These are phyloP conservation scores for Hermaeophaga mercurialis DNA, from an alignment of 2,888 invertebrate species.

Conservation along the genomic window DNA sequence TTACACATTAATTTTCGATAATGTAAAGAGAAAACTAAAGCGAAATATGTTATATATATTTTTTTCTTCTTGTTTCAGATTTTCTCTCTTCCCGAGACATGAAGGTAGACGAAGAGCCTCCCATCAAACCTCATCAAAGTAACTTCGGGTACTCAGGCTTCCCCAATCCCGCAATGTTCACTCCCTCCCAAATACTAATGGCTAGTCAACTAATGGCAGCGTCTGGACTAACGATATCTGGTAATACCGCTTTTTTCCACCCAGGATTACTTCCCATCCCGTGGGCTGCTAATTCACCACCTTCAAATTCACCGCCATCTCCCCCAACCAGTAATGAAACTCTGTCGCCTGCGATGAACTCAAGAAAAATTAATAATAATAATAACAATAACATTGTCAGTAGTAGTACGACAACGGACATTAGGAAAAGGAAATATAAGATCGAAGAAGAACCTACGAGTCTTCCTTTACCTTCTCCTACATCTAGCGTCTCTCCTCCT, in stretches of 20 bases:
- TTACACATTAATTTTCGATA: too few relatives aligned
- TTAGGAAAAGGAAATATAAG: conserved; percentile 47
- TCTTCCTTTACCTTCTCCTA: conserved; percentile 61
- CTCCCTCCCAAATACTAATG: conserved; percentile 60
- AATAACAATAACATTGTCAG: conserved; percentile 58
- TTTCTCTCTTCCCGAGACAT: conserved; percentile 51
- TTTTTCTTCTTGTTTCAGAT: conserved; percentile 53
- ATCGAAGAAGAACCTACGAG: conserved; percentile 39
- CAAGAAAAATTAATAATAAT: conserved; percentile 54
- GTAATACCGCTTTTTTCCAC: conserved; percentile 66
- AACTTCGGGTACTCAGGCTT: conserved; percentile 59
- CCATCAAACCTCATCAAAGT: conserved; percentile 57
- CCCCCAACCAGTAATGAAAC: conserved; percentile 56
- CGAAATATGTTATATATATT: too few relatives aligned
- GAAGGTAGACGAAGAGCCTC: conserved; percentile 64
- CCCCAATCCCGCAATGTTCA: conserved; percentile 56
- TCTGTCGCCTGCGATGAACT: conserved; percentile 54
- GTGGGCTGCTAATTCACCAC: conserved; percentile 59
- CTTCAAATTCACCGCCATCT: conserved; percentile 55
- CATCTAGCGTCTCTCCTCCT: conserved; percentile 63
- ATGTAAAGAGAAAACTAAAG: too few relatives aligned
- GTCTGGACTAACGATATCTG: conserved; percentile 64
- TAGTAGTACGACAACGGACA: conserved; percentile 51
- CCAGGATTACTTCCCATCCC: conserved; percentile 66
- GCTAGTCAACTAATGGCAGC: conserved; percentile 62